phyloP scores from a whole-genome alignment of 2,888 invertebrate genomes.

The Alitta virens region DNA sequence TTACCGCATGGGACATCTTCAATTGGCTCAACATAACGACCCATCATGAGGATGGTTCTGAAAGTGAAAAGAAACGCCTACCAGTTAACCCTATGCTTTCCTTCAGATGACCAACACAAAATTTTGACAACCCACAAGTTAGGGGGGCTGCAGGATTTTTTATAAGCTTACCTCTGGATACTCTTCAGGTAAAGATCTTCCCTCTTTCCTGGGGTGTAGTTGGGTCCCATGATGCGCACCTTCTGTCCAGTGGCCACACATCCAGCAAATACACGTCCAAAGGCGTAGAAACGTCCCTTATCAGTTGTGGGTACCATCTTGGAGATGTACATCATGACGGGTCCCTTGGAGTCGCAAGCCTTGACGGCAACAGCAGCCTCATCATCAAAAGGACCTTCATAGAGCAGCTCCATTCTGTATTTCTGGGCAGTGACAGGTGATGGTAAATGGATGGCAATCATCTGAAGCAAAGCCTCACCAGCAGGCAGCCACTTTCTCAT shows the following conservation, averaged over 20 bases:
- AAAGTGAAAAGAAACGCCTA: constrained; percentile 1
- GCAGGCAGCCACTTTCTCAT: constrained; percentile 99
- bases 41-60: constrained; percentile 99
- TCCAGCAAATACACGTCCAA: constrained; percentile 99
- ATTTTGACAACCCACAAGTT: too few relatives aligned
- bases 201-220: constrained; percentile 96
- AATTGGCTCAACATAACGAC: constrained; percentile 97
- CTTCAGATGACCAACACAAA: too few relatives aligned
- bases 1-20: constrained; percentile 99
- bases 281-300: constrained; percentile 99
- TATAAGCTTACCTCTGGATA: constrained; percentile 72
- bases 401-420: constrained; percentile 98
- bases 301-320: constrained; percentile 99
- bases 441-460: constrained; percentile 99
- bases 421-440: constrained; percentile 98
- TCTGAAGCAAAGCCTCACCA: constrained; percentile 98
- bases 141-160: too few relatives aligned
- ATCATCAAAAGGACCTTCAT: constrained; percentile 97
- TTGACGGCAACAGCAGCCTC: constrained; percentile 80
- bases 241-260: constrained; percentile 67
- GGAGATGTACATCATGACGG: constrained; percentile 99
- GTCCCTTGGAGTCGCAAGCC: constrained; percentile 93
- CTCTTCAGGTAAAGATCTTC: constrained; percentile 98
- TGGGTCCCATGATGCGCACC: constrained; percentile 98
- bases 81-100: too few relatives aligned